Evolutionary conservation across 1,140 invertebrate genomes (phyloP).

Genomic region (Drosophila tropicalis): DNA sequence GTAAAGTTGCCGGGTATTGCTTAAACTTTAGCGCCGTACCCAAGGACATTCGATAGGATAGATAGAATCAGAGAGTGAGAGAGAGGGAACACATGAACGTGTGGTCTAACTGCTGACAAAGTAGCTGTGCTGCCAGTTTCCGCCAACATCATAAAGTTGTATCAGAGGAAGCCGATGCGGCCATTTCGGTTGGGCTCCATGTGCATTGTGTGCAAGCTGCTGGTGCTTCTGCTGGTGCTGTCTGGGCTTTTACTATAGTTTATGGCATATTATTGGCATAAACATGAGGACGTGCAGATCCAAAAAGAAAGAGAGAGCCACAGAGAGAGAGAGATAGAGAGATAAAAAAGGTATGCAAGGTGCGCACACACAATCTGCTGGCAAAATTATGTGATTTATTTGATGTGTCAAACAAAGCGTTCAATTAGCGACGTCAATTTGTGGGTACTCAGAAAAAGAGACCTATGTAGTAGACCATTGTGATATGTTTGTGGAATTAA

Average conservation of each 20-base stretch:
- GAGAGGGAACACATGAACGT: conserved; percentile 9
- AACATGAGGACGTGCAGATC: conserved; percentile 72
- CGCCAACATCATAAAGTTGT: conserved; percentile 71
- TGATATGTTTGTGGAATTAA: too few relatives aligned
- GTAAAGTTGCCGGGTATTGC: conserved; percentile 69
- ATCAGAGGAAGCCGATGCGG: conserved; percentile 70
- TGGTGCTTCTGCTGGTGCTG: conserved; percentile 35
- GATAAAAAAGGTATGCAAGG: conserved; percentile 69
- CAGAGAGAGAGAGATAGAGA: too few relatives aligned
- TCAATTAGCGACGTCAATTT: conserved; percentile 82
- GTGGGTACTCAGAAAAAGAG: conserved; percentile 38
- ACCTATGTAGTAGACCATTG: conserved; percentile 32
- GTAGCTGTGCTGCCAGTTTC: conserved; percentile 71
- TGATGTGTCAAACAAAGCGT: conserved; percentile 81
- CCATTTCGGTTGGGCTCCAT: conserved; percentile 65
- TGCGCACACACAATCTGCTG: conserved; percentile 37
- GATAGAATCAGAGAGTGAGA: background rate
- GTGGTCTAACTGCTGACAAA: conserved; percentile 63
- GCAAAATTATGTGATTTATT: conserved; percentile 77
- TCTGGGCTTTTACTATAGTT: conserved; percentile 67
- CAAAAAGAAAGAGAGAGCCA: too few relatives aligned
- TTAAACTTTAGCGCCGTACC: conserved; percentile 73
- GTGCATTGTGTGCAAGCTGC: conserved; percentile 45
- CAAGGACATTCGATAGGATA: conserved; percentile 37
- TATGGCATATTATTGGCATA: conserved; percentile 83